phyloP scores from a whole-genome alignment of 2,113 vertebrate genomes.

The Vimba vimba region DNA sequence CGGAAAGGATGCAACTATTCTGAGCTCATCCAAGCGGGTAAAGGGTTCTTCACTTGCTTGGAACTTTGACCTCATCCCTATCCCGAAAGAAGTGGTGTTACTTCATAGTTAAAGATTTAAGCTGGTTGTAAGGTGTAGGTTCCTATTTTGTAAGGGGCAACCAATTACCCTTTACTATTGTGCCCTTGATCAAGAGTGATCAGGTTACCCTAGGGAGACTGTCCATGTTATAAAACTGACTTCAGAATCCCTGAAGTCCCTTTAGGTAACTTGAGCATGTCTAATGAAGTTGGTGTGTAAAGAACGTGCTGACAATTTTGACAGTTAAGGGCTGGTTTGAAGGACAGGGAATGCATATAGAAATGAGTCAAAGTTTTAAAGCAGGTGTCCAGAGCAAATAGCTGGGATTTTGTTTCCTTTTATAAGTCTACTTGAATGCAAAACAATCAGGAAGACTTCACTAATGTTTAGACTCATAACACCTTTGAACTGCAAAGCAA shows the following conservation, averaged over 20 bases:
- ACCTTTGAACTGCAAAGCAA: not conserved
- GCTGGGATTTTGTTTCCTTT: conserved; percentile 20
- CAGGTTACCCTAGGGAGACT: not conserved
- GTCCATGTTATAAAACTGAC: conserved; percentile 25
- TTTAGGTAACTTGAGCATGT: conserved; percentile 19
- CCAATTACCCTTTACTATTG: not conserved
- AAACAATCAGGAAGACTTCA: not conserved
- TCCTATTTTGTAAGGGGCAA: not conserved
- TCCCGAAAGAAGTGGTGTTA: not conserved
- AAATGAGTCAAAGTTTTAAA: conserved; percentile 16
- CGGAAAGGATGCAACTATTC: conserved; percentile 32
- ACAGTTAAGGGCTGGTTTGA: conserved; percentile 10
- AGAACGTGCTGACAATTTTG: conserved; percentile 32
- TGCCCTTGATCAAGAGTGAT: conserved; percentile 9
- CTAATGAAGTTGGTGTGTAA: not conserved
- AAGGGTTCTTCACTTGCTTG: not conserved
- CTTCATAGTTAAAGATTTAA: not conserved
- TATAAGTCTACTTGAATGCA: not conserved
- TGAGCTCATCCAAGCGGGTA: not conserved
- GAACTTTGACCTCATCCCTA: conserved; percentile 1
- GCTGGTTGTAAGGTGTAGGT: not conserved
- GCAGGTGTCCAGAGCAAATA: not conserved
- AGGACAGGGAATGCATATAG: conserved; percentile 24
- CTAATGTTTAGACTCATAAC: not conserved
- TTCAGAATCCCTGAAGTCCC: conserved; percentile 5